Evolutionary conservation across 2,113 vertebrate genomes (phyloP).

Genomic region (Heteronetta atricapilla): DNA sequence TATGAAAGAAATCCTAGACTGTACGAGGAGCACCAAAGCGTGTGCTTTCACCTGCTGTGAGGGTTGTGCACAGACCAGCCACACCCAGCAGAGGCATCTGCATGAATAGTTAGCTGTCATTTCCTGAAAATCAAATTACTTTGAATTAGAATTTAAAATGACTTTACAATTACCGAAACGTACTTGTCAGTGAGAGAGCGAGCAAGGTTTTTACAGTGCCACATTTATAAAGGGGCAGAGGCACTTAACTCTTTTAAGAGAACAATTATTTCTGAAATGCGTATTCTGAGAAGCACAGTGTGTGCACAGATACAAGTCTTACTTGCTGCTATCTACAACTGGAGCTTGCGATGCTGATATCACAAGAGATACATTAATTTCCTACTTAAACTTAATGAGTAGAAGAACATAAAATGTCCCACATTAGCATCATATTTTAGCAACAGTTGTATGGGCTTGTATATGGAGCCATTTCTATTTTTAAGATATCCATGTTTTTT

Average conservation of each 20-base stretch:
- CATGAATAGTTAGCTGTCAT: conserved; percentile 37
- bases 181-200: neutral
- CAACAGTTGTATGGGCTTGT: neutral
- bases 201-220: neutral
- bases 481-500: neutral
- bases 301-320: neutral
- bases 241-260: conserved; percentile 32
- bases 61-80: neutral
- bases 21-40: neutral
- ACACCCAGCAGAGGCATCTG: conserved; percentile 14
- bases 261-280: neutral
- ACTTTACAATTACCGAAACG: conserved; percentile 10
- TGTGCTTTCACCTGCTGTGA: neutral
- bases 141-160: conserved; percentile 48
- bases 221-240: conserved; percentile 17
- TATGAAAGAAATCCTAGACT: neutral
- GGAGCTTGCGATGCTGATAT: neutral
- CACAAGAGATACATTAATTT: neutral
- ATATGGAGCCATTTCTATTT: neutral
- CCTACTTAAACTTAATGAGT: neutral
- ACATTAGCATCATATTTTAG: neutral
- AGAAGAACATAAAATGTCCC: neutral
- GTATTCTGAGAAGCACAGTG: neutral
- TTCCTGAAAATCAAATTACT: conserved; percentile 59
- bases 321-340: neutral